phyloP scores from a whole-genome alignment of 2,888 invertebrate species.

The Hirtodrosophila confusa region DNA sequence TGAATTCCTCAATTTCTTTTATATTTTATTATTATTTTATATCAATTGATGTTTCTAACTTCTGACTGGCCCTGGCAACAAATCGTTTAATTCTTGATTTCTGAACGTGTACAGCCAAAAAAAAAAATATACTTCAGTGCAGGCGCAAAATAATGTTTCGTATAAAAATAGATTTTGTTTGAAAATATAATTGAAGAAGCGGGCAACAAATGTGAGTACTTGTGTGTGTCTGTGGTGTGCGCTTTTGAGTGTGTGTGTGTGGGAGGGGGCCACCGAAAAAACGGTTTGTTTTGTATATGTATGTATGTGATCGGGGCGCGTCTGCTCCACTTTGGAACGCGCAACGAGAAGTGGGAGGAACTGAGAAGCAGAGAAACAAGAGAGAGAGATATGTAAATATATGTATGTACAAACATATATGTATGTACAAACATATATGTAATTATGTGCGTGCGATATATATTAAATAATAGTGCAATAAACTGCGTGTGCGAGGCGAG shows the following conservation, averaged over 20 bases:
- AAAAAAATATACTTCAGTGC: constrained; percentile 45
- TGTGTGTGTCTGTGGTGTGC: constrained; percentile 3
- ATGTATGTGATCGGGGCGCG: constrained; percentile 37
- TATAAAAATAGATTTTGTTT: constrained; percentile 58
- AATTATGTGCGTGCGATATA: constrained; percentile 34
- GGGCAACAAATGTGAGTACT: constrained; percentile 41
- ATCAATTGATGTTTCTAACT: too few relatives aligned
- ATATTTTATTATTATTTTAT: too few relatives aligned
- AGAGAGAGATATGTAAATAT: constrained; percentile 15
- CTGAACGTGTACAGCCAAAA: constrained; percentile 14
- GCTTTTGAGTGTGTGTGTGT: not conserved
- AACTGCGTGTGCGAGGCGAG: constrained; percentile 31
- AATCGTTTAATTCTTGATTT: constrained; percentile 2
- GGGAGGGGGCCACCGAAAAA: constrained; percentile 36
- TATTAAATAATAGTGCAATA: constrained; percentile 50
- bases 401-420: too few relatives aligned
- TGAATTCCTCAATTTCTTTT: too few relatives aligned
- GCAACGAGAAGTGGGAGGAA: constrained; percentile 17
- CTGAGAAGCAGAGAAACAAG: constrained; percentile 17
- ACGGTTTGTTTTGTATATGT: constrained; percentile 26
- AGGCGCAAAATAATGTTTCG: constrained; percentile 54
- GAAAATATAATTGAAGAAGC: constrained; percentile 64
- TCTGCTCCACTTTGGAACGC: constrained; percentile 49
- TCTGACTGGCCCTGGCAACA: not conserved
- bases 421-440: constrained; percentile 9